A percentile compares a stretch with the other conserved stretches of the same genome.
Evolutionary conservation across 2,113 vertebrate genomes (phyloP).

Genomic region (Porphyrio hochstetteri): DNA sequence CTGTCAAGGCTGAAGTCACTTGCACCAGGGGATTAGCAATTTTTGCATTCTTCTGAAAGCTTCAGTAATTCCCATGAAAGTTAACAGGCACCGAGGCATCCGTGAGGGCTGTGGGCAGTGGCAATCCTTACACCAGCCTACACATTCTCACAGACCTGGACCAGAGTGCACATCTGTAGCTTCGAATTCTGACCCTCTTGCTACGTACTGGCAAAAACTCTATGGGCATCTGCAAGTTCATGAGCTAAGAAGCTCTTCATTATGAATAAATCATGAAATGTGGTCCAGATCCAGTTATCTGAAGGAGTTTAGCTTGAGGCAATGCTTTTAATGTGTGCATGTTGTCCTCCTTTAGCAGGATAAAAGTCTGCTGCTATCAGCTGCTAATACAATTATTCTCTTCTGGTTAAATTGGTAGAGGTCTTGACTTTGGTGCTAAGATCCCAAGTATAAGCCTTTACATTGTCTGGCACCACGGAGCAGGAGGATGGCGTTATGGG

Average conservation of each 20-base stretch:
- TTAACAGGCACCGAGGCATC: background rate
- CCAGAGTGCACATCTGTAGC: background rate
- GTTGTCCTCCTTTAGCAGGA: background rate
- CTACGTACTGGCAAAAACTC: background rate
- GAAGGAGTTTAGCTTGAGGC: constrained; percentile 12
- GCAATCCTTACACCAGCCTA: background rate
- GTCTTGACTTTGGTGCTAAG: background rate
- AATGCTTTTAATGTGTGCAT: background rate
- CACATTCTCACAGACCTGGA: background rate
- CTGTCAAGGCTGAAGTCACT: constrained; percentile 45
- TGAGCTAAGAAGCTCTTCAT: background rate
- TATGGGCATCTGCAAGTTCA: background rate
- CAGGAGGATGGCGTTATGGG: background rate
- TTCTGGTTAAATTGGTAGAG: background rate
- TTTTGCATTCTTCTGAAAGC: constrained; percentile 29
- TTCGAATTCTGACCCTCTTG: background rate
- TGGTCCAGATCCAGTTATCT: background rate
- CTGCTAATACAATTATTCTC: constrained; percentile 8
- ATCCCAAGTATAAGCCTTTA: background rate
- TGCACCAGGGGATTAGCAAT: background rate
- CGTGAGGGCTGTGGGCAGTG: background rate
- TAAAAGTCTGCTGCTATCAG: background rate
- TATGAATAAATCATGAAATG: constrained; percentile 10
- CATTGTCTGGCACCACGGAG: background rate
- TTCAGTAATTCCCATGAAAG: background rate